Evolutionary conservation across 2,888 invertebrate genomes (phyloP).

Genomic region (Drosophila planitibia): DNA sequence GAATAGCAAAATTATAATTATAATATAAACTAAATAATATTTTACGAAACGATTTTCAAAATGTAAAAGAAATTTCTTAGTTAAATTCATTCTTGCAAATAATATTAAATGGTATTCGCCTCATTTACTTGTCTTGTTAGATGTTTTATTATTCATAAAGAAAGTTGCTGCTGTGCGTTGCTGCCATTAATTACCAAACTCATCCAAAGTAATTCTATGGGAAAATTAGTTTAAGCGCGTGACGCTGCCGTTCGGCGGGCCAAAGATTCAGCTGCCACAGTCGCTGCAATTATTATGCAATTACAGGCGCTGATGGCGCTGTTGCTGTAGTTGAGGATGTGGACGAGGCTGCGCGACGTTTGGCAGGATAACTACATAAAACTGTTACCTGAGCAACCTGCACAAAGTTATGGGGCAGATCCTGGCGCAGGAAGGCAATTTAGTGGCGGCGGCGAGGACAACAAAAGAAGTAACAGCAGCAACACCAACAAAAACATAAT

Average conservation of each 20-base stretch:
- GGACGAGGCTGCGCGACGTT: conserved; percentile 10
- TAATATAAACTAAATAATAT: not conserved
- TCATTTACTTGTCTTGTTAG: conserved; percentile 3
- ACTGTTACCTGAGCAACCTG: conserved; percentile 80
- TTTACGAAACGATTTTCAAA: not conserved
- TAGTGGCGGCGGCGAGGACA: conserved; percentile 46
- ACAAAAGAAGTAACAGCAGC: conserved; percentile 30
- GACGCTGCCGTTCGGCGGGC: conserved; percentile 17
- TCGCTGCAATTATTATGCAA: conserved; percentile 79
- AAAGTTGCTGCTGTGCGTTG: conserved; percentile 13
- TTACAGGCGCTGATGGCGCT: conserved; percentile 57
- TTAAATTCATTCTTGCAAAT: not conserved
- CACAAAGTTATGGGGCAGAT: conserved; percentile 64
- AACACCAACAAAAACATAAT: conserved; percentile 19
- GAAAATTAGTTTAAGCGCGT: conserved; percentile 74
- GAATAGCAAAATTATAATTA: not conserved
- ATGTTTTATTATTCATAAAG: conserved; percentile 14
- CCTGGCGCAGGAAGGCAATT: conserved; percentile 68
- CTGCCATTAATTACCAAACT: conserved; percentile 78
- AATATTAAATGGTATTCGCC: not conserved
- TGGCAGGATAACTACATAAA: conserved; percentile 73
- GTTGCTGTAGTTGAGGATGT: not conserved
- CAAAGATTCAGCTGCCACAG: conserved; percentile 36
- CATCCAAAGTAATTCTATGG: conserved; percentile 75
- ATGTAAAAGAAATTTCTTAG: not conserved